Evolutionary conservation across 2,888 invertebrate genomes (phyloP), one percentile per base, ranked within the genome.

Genomic region (Drosophila mimetica): DNA sequence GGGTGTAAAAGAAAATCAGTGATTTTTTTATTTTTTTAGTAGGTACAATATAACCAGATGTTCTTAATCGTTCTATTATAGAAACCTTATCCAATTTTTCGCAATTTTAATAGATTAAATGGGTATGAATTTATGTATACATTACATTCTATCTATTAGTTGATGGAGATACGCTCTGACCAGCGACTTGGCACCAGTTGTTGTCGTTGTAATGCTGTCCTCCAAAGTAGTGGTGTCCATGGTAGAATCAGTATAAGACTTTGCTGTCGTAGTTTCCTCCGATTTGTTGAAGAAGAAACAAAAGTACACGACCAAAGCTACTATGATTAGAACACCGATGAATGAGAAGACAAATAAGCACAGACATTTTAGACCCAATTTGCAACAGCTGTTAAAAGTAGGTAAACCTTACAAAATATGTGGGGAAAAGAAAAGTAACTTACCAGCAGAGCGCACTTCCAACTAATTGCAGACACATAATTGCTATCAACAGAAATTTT

Each of bases 361-460:
- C 1, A 64, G 3, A 1, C 28, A 3, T 11, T 42, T 48, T 2
- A 18, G 2, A 5, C 64, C 64, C 44, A 30, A 14, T 14, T 44
- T 16, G 30, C 42, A 50, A 16, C 36, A 47, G 66, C 66, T 66
- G 18, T 6, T 6, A 20, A 18, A 14, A 14, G 22, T 1, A 3
- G 1, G 11, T 6, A n/a, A 2, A 30, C 13, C 18, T 30, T 46
- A 11, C n/a, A 18, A 14, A 16, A 9, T 2, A 22, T 28, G 8
- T 11, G 1, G 4, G 2, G 0, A 8, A 13, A 0, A 2, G n/a
- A 18, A 16, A 7, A 14, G 11, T 18, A 4, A 57, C 50, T 46
- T 20, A 69, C 66, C 57, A 37, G 11, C 67, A 67, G 4, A 60
- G 9, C 1, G 41, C 34, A 36, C 9, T 14, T 32, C 61, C 61